These are phyloP conservation scores for Alauda arvensis DNA, from an alignment of 2,797 vertebrate species.

Conservation along the genomic window DNA sequence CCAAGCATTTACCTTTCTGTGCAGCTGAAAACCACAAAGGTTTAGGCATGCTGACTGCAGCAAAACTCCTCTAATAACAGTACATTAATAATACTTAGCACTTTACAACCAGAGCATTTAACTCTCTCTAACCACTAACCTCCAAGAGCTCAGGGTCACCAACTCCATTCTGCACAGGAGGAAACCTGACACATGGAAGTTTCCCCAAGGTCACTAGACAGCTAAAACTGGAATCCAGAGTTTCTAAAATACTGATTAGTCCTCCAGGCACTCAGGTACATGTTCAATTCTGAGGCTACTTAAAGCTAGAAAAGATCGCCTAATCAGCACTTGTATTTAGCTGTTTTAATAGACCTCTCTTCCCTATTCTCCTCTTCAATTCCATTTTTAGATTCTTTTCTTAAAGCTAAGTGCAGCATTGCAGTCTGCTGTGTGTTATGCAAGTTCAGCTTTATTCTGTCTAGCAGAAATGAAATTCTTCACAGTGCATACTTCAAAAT, in stretches of 20 bases:
- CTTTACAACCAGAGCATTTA: background rate
- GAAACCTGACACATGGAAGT: background rate
- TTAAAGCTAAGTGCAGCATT: background rate
- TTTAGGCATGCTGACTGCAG: background rate
- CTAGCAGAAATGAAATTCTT: constrained; percentile 33
- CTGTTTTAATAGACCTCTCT: background rate
- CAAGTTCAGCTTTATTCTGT: constrained; percentile 35
- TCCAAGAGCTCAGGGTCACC: background rate
- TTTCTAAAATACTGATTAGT: background rate
- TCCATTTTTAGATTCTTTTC: constrained; percentile 8
- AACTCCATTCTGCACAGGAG: background rate
- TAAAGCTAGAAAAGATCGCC: background rate
- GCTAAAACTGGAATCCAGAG: background rate
- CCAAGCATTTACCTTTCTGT: background rate
- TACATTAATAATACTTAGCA: background rate
- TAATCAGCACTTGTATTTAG: background rate
- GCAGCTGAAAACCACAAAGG: background rate
- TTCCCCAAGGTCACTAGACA: background rate
- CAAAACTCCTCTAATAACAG: background rate
- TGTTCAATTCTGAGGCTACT: background rate
- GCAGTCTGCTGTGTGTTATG: constrained; percentile 9
- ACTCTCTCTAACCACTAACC: background rate
- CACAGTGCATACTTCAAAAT: constrained; percentile 37
- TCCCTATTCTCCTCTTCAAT: background rate
- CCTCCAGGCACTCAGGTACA: background rate